A percentile compares a stretch with the other conserved stretches of the same genome.
Conservation (phyloP, 2,113 vertebrate species). For the Scortum barcoo region DNA sequence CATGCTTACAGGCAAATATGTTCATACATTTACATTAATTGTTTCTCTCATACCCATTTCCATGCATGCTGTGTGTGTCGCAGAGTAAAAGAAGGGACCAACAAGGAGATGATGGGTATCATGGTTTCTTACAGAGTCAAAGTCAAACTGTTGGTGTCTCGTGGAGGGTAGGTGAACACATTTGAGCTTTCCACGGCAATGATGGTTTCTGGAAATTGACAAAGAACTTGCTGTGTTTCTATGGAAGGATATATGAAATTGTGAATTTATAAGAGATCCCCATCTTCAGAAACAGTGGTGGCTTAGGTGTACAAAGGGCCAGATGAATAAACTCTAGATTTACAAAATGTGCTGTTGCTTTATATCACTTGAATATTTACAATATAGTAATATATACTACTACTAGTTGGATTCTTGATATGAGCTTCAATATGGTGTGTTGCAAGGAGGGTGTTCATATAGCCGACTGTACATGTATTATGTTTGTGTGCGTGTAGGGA, state of each 20-base stretch:
- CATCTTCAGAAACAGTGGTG: not conserved
- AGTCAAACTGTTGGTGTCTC: slow-evolving; percentile 87
- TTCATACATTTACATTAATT: no score
- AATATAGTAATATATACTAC: no score
- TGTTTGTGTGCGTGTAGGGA: slow-evolving; percentile 75
- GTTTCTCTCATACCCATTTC: not conserved
- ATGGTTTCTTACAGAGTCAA: slow-evolving; percentile 89
- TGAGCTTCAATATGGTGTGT: not conserved
- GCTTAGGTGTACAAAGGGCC: not conserved
- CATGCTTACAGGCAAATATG: not conserved
- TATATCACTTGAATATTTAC: no score
- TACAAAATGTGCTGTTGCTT: no score
- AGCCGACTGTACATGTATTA: slow-evolving; percentile 4
- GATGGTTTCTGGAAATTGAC: not conserved
- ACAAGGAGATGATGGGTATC: slow-evolving; percentile 88
- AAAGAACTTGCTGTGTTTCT: not conserved
- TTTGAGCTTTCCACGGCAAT: not conserved
- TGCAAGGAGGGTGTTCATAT: not conserved
- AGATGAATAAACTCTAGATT: not conserved
- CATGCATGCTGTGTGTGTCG: slow-evolving; percentile 19
- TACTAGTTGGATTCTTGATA: no score
- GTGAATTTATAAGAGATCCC: not conserved
- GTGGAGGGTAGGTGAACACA: slow-evolving; percentile 80
- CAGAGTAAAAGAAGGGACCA: slow-evolving; percentile 87
- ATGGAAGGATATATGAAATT: not conserved